Base-by-base conservation (phyloP, 1,140 invertebrate species). In the Microplitis demolitor region DNA sequence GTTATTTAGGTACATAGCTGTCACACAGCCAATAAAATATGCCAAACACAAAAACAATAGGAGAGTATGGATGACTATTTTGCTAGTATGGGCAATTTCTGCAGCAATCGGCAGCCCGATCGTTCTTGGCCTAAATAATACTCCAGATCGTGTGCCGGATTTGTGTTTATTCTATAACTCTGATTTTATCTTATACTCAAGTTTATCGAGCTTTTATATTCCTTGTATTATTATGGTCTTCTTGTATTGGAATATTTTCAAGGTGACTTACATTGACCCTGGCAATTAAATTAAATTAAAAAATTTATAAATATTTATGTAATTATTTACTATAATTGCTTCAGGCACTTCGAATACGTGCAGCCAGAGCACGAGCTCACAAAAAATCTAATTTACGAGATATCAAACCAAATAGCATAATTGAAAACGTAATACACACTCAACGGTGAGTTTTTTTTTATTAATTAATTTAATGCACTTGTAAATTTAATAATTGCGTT, bases 161-260 rank as follows among this genome's bases (percentile, higher is more conserved):
- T 90, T 94, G 75, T 99, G 98, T 88, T 89, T 96, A 69, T 99
- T 99, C 90, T 98, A 98, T 89, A 99, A 99, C 88, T 93, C 95
- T 61, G 95, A 99, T 88, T 99, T 99, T 86, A 96, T 99, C 80
- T 94, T 99, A 77, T 98, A 97, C 86, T 99, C 97, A 9, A 99
- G 97, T 56, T 90, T 99, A 78, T 96, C 94, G 67, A 99, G 98
- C 76, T 99, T 99, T 91, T 99, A 99, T 87, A 98, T 99, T 82
- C 98, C 98, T 4, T 99, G 97, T 87, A 93, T 98, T 80, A 96
- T 98, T 80, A 99, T 99, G 97, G 95, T 99, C 82, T 96, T 97
- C 86, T 92, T 99, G 35, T 99, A 99, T 86, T 98, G 96, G 88
- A 96, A 93, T 88, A 99, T 99, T 89, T 99, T 99, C 89, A 95